Base-by-base conservation (phyloP, 2,797 vertebrate species). In the Microchirus variegatus region DNA sequence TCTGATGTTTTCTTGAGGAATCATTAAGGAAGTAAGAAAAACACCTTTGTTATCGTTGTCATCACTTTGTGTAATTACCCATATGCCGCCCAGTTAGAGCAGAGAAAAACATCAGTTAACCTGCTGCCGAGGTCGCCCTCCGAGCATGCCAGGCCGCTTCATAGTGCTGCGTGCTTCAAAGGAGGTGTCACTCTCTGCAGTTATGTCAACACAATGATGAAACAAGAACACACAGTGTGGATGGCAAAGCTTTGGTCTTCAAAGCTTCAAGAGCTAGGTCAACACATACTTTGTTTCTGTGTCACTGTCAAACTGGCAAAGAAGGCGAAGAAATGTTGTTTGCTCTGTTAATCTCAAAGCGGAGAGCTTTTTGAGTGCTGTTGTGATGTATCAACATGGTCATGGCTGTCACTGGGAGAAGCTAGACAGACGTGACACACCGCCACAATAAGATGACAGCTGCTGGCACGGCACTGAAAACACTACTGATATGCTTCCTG, bases 1-100 rank as follows among this genome's bases (percentile, higher is more conserved):
- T 67, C 53, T 54, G 31, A 40, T 84, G 74, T 82, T 87, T 87
- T 87, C 70, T 87, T 44, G 61, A 78, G 74, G 84, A 87, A 84
- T 90, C 86, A 90, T 87, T 88, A 85, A 85, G 82, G 83, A 90
- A 84, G 88, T 75, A 88, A 89, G 80, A 87, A 90, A 91, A 92
- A 91, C 86, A 89, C 77, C 63, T 59, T 63, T 89, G 87, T 91
- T 90, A 85, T 91, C 79, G 72, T 88, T 91, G 90, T 91, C 90
- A 90, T 90, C 87, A 81, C 88, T 75, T 88, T 78, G 65, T 70
- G 81, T 89, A 87, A 91, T 90, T 89, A 84, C 82, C 73, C 83
- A 51, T 36, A 77, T 80, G 79, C 82, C 73, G 75, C 77, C 78
- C 72, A 58, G 81, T 81, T 79, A 57, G 77, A 82, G 77, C 64